Evolutionary conservation across 1,140 invertebrate genomes (phyloP), one percentile per base, ranked within the genome.

Genomic region (Drosophila auraria): DNA sequence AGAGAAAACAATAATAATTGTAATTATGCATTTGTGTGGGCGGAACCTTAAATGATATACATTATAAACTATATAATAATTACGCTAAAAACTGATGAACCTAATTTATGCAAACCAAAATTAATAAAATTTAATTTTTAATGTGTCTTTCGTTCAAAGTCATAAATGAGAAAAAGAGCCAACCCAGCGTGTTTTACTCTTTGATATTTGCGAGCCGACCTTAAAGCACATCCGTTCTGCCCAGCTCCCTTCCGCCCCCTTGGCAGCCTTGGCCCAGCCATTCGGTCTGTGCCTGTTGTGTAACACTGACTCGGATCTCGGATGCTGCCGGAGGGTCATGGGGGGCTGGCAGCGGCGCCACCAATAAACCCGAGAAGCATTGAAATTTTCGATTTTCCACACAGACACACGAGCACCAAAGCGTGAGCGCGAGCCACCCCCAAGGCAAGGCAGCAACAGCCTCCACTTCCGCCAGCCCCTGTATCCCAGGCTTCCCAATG

Each of bases 111-210:
- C 90, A 89, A 78, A 91, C 80, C 62, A 64, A 75, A 83, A 82
- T 82, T 87, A 83, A 92, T 83, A 87, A 92, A 84, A 78, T 92
- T 83, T 92, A 86, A 92, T 92, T 92, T 92, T 92, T 82, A 92
- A 92, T 92, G 90, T 92, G 90, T 92, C 90, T 92, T 92, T 92
- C 90, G 90, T 92, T 92, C 90, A 92, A 92, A 90, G 87, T 90
- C 86, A 90, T 80, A 90, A 90, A 84, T 68, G 64, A 74, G 70
- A 78, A 78, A 80, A 80, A 74, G 45, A 64, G 38, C 53, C 25
- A 80, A 79, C 15, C 60, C 44, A 51, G 45, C 62, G 36, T 49
- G 25, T 60, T 63, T 74, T 63, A 64, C 38, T 62, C 65, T 76
- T 82, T 89, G 50, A 69, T 82, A 89, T 90, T 89, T 90, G 56